Base-by-base conservation (phyloP, 2,113 vertebrate genomes). In the Edolisoma coerulescens region DNA sequence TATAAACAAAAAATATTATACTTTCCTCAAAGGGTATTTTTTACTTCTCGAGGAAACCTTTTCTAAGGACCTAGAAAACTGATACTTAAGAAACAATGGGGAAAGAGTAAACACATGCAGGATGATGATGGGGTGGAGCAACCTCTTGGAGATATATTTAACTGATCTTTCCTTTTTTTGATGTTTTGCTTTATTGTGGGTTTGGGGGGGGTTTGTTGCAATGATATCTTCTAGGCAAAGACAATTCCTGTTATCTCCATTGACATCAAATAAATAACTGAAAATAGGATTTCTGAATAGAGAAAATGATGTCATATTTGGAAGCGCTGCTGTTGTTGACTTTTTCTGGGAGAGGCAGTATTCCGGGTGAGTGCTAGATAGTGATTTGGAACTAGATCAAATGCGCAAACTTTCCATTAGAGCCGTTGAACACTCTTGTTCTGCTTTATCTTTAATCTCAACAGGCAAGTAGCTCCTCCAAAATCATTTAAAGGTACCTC, bases 71-170 rank as follows among this genome's bases (percentile, higher is more conserved):
- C 3, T 65, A 93, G 39, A 95, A 24, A 37, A 81, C 13, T 64
- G 39, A 61, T 93, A 80, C n/a, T 83, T 64, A 89, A 87, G 28
- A 91, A 93, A 95, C 57, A 96, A 90, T 71, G 32, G 39, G 44
- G 52, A 90, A 52, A 81, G 84, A 47, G 84, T 77, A 69, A 64
- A 87, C 53, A 84, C 10, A 65, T 45, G 41, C 67, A 92, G 86
- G 93, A 95, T 60, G 37, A 47, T 2, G 3, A 33, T 12, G 20
- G 67, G 77, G 50, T 87, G 50, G 70, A 68, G 47, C 16, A 75
- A 59, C 6, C 6, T 60, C 74, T 83, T 44, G 6, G 63, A 49
- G 79, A 77, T 69, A 61, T 37, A 50, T 94, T 83, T 85, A 85
- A 84, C 52, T 37, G 39, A 82, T 94, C 13, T 52, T 18, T 56